These are phyloP conservation scores for Elgaria multicarinata DNA, from an alignment of 2,113 vertebrate genomes.

Conservation along the genomic window DNA sequence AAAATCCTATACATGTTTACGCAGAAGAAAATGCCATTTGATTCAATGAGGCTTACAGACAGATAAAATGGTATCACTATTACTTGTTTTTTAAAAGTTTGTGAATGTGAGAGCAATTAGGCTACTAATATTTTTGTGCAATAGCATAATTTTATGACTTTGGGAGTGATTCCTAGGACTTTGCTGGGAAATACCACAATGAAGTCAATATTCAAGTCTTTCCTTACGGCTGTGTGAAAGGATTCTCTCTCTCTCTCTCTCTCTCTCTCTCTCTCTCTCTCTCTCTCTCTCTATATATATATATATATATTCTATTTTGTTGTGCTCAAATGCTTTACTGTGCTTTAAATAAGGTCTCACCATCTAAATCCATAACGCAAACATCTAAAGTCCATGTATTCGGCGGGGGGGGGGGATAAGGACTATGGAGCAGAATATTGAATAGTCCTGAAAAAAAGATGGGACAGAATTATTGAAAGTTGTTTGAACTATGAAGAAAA, in stretches of 20 bases:
- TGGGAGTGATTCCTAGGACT: no score
- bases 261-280: no score
- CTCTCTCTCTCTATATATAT: no score
- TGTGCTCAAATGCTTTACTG: neutral
- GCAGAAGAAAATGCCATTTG: no score
- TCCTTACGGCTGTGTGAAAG: neutral
- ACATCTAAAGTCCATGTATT: neutral
- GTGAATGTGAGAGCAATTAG: no score
- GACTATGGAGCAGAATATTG: neutral
- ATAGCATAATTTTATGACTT: no score
- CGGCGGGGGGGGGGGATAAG: neutral
- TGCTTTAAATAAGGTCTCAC: neutral
- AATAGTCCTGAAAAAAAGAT: neutral
- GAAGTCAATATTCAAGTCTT: neutral
- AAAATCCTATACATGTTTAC: no score
- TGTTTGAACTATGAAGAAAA: neutral
- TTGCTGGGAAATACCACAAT: no score
- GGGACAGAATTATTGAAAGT: neutral
- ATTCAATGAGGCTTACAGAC: no score
- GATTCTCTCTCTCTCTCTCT: neutral
- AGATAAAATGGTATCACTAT: no score
- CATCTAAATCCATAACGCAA: neutral
- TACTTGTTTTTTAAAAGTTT: no score
- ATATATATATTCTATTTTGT: neutral
- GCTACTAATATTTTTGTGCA: no score